These are phyloP conservation scores for Falco berigora DNA, from an alignment of 2,797 vertebrate genomes.

Conservation along the genomic window DNA sequence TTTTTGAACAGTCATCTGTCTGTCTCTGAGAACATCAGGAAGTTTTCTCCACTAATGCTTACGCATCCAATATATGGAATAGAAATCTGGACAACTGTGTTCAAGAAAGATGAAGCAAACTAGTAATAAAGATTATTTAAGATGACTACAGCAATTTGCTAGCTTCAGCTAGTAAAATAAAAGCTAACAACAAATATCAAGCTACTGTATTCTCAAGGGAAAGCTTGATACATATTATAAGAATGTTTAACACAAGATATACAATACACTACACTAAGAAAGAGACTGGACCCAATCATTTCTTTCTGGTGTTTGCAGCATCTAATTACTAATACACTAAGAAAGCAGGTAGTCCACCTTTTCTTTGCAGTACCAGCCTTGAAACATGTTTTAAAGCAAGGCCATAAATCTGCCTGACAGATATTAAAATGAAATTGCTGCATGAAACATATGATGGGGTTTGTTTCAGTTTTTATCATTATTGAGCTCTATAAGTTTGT, in stretches of 20 bases:
- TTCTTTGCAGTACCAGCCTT: background rate
- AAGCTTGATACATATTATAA: background rate
- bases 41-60: background rate
- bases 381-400: background rate
- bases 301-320: background rate
- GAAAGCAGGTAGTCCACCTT: background rate
- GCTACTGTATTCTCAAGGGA: background rate
- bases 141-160: background rate
- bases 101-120: background rate
- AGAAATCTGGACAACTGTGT: background rate
- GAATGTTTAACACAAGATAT: background rate
- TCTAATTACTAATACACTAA: background rate
- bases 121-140: background rate
- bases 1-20: background rate
- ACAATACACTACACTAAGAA: background rate
- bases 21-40: background rate
- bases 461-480: background rate
- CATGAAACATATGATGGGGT: background rate
- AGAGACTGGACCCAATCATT: fast-evolving
- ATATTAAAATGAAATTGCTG: background rate
- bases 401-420: background rate
- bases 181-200: background rate
- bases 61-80: background rate
- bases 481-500: background rate
- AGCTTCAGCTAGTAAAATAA: background rate